phyloP scores from a whole-genome alignment of 1,140 invertebrate genomes.

The Orius insidiosus region DNA sequence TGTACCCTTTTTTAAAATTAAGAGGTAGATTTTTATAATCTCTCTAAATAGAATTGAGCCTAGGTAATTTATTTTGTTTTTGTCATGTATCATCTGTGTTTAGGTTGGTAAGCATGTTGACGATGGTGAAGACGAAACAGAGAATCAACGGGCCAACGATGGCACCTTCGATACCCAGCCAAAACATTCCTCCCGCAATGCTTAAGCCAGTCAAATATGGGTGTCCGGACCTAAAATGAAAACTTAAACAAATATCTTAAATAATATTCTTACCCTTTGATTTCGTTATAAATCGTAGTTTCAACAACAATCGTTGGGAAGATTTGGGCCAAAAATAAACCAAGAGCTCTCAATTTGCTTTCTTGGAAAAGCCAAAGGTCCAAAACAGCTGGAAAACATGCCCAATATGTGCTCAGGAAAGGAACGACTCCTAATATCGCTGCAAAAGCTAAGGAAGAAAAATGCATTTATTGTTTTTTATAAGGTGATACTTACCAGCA shows the following conservation, averaged over 20 bases:
- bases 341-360: conserved; percentile 49
- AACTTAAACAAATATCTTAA: conserved; percentile 6
- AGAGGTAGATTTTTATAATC: too few species aligned
- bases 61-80: too few species aligned
- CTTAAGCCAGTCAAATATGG: conserved; percentile 95
- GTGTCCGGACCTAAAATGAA: conserved; percentile 60
- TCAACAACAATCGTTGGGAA: conserved; percentile 83
- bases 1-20: too few species aligned
- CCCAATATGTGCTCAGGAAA: conserved; percentile 87
- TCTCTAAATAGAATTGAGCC: too few species aligned
- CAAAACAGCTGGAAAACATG: conserved; percentile 77
- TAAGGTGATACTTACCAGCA: conserved; percentile 53
- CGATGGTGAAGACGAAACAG: conserved; percentile 64
- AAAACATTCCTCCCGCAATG: conserved; percentile 96
- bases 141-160: conserved; percentile 88
- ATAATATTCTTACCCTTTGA: conserved; percentile 64
- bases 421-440: conserved; percentile 85
- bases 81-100: background rate
- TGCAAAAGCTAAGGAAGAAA: conserved; percentile 46
- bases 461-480: too few species aligned
- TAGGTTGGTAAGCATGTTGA: conserved; percentile 45
- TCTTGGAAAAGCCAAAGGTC: conserved; percentile 87
- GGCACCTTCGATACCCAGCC: conserved; percentile 87
- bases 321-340: conserved; percentile 69
- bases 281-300: conserved; percentile 89